These are phyloP conservation scores for Manduca sexta DNA, from an alignment of 1,140 invertebrate species.

Conservation along the genomic window DNA sequence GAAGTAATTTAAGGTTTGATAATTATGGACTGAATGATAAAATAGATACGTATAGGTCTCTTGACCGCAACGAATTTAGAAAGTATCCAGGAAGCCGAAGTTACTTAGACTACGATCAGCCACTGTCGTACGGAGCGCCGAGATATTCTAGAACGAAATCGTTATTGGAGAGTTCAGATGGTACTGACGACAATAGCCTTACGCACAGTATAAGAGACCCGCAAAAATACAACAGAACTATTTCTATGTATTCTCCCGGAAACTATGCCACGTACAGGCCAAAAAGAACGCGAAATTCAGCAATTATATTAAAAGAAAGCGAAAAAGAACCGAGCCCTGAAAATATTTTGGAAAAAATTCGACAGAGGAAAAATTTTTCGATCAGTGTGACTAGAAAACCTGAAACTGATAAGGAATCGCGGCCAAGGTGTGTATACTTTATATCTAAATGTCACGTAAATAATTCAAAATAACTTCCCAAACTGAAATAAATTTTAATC, in stretches of 20 bases:
- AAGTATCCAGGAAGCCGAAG: slow-evolving; percentile 55
- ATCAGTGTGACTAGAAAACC: slow-evolving; percentile 65
- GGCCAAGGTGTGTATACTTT: slow-evolving; percentile 64
- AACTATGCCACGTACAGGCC: slow-evolving; percentile 70
- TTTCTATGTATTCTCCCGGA: slow-evolving; percentile 65
- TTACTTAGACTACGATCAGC: slow-evolving; percentile 61
- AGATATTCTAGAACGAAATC: slow-evolving; percentile 66
- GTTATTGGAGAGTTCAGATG: slow-evolving; percentile 57
- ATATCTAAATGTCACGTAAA: slow-evolving; percentile 58
- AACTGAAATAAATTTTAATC: slow-evolving; percentile 54
- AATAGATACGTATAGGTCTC: slow-evolving; percentile 60
- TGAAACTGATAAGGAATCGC: slow-evolving; percentile 52
- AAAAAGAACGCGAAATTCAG: slow-evolving; percentile 62
- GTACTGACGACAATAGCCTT: slow-evolving; percentile 34
- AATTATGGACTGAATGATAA: slow-evolving; percentile 52
- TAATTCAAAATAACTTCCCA: slow-evolving; percentile 64
- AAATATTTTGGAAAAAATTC: slow-evolving; percentile 69
- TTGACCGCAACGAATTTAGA: slow-evolving; percentile 63
- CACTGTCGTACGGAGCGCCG: slow-evolving; percentile 45
- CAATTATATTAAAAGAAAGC: slow-evolving; percentile 66
- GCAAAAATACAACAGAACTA: slow-evolving; percentile 61
- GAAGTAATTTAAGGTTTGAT: slow-evolving; percentile 49
- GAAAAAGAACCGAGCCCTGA: slow-evolving; percentile 69
- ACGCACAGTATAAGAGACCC: slow-evolving; percentile 42
- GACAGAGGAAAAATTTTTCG: slow-evolving; percentile 63